These are phyloP conservation scores for Entomyzon cyanotis DNA, from an alignment of 2,113 vertebrate species.

Conservation along the genomic window DNA sequence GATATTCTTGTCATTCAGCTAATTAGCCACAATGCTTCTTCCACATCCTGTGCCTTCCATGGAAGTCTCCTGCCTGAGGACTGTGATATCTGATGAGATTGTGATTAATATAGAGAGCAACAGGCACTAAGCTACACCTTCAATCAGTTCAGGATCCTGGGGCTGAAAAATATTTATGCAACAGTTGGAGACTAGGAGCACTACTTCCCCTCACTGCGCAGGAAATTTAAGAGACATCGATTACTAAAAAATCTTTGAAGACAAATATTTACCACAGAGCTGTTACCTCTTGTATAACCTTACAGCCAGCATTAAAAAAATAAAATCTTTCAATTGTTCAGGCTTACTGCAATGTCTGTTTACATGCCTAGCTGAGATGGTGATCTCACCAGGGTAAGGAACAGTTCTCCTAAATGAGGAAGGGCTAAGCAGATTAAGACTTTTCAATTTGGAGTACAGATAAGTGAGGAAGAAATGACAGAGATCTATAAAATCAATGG, in stretches of 20 bases:
- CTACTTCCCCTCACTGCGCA: not conserved
- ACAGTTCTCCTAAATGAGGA: not conserved
- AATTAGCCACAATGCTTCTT: not conserved
- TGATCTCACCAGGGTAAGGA: not conserved
- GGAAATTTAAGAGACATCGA: not conserved
- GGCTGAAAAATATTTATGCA: conserved; percentile 13
- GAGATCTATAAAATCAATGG: conserved; percentile 33
- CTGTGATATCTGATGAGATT: not conserved
- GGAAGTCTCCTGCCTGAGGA: not conserved
- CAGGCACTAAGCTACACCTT: not conserved
- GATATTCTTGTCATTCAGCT: not conserved
- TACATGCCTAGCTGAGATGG: not conserved
- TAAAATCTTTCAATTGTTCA: not conserved
- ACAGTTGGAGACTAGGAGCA: not conserved
- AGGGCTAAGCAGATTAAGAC: not conserved
- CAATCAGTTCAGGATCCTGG: not conserved
- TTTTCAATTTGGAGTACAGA: not conserved
- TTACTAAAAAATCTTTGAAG: not conserved
- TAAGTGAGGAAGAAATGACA: not conserved
- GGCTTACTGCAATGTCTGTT: not conserved
- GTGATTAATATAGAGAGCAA: not conserved
- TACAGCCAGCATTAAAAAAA: not conserved
- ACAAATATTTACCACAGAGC: not conserved
- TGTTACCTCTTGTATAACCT: not conserved
- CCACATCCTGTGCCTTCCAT: not conserved